A percentile compares a stretch with the other conserved stretches of the same genome.
Evolutionary conservation across 2,888 invertebrate species (phyloP).

Genomic region (Eremobia ochroleuca): DNA sequence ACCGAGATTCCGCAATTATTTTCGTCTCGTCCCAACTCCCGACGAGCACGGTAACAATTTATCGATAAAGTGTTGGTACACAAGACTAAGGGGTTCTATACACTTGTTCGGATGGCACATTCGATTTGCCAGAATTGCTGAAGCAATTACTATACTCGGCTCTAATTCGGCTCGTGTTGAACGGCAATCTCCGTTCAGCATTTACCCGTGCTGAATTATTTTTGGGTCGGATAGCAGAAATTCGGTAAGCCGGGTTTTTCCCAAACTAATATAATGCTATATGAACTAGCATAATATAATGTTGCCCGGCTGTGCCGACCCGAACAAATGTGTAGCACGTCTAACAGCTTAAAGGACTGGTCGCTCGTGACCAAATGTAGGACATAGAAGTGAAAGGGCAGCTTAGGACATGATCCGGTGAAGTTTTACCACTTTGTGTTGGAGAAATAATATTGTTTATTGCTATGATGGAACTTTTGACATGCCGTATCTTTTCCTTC

Average conservation of each 20-base stretch:
- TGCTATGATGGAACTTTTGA: conserved; percentile 24
- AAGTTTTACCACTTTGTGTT: conserved; percentile 41
- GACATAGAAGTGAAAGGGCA: conserved; percentile 85
- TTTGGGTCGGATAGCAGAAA: background rate
- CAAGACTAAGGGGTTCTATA: conserved; percentile 6
- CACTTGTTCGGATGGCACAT: background rate
- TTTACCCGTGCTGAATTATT: background rate
- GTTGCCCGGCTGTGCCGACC: background rate
- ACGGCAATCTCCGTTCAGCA: background rate
- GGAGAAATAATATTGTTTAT: conserved; percentile 40
- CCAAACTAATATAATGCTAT: background rate
- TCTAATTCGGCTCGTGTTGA: background rate
- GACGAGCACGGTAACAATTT: conserved; percentile 24
- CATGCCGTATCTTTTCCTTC: conserved; percentile 17
- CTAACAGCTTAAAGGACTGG: conserved; percentile 69
- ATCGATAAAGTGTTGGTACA: conserved; percentile 35
- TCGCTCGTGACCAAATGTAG: conserved; percentile 83
- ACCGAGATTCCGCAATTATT: conserved; percentile 21
- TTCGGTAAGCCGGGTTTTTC: background rate
- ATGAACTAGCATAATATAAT: too few species aligned
- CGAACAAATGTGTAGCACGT: background rate
- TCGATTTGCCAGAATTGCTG: background rate
- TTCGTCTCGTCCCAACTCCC: background rate
- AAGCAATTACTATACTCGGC: background rate
- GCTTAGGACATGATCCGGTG: conserved; percentile 66